Evolutionary conservation across 2,888 invertebrate species (phyloP).

Genomic region (Pyrocoelia pectoralis): DNA sequence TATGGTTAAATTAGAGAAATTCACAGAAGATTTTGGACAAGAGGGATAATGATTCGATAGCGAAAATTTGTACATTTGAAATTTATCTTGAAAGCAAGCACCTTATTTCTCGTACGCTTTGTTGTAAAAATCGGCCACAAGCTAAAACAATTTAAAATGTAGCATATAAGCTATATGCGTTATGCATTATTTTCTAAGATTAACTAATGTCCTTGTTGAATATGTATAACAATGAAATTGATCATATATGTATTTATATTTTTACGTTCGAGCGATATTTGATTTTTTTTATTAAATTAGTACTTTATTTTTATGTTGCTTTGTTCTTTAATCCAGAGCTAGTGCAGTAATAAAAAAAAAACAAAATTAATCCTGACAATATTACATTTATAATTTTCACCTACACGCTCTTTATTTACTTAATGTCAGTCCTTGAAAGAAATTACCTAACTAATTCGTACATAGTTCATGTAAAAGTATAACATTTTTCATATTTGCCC

Average conservation of each 20-base stretch:
- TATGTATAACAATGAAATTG: slow-evolving; percentile 13
- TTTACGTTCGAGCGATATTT: slow-evolving; percentile 31
- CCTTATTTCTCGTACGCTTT: slow-evolving; percentile 22
- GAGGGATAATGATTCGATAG: slow-evolving; percentile 71
- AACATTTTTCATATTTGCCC: too few relatives aligned
- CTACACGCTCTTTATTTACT: too few relatives aligned
- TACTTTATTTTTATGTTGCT: slow-evolving; percentile 4
- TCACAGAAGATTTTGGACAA: slow-evolving; percentile 98
- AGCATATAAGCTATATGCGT: slow-evolving; percentile 17
- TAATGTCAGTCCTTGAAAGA: too few relatives aligned
- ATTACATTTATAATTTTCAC: too few relatives aligned
- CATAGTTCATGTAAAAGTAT: too few relatives aligned
- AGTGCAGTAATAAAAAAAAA: too few relatives aligned
- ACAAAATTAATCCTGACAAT: too few relatives aligned
- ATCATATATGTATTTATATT: slow-evolving; percentile 33
- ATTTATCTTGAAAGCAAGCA: slow-evolving; percentile 19
- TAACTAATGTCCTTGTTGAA: slow-evolving; percentile 17
- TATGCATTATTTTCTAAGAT: slow-evolving; percentile 28
- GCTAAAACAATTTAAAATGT: slow-evolving; percentile 15
- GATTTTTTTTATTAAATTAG: slow-evolving; percentile 34
- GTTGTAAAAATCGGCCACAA: slow-evolving; percentile 13
- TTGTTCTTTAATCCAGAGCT: too few relatives aligned
- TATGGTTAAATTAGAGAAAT: slow-evolving; percentile 90
- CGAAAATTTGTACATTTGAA: slow-evolving; percentile 20
- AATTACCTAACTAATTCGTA: too few relatives aligned